Conservation (phyloP, 1,140 invertebrate genomes). For the Tetramorium simillimum region DNA sequence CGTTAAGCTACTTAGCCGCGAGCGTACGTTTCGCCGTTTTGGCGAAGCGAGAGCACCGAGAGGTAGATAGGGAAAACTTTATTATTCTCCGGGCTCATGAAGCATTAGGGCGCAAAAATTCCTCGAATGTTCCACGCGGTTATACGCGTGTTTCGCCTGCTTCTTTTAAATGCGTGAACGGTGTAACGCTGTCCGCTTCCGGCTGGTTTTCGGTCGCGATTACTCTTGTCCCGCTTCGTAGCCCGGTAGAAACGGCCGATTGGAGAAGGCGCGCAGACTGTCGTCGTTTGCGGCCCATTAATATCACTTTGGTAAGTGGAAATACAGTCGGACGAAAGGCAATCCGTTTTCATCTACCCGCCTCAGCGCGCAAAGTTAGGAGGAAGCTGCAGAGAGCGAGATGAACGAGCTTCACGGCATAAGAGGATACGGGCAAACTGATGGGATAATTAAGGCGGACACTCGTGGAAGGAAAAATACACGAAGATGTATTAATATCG, state of each 20-base stretch:
- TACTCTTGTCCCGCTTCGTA: conserved; percentile 33
- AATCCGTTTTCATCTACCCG: conserved; percentile 75
- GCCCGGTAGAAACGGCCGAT: conserved; percentile 20
- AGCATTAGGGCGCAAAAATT: conserved; percentile 16
- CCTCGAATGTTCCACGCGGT: neutral
- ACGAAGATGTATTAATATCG: conserved; percentile 68
- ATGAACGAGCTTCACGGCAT: conserved; percentile 56
- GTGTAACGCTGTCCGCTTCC: conserved; percentile 58
- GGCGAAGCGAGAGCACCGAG: neutral
- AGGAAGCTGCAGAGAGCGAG: conserved; percentile 31
- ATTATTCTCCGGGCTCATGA: neutral
- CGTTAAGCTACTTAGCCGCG: conserved; percentile 56
- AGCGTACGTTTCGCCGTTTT: conserved; percentile 37
- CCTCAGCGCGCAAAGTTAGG: conserved; percentile 53
- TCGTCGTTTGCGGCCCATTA: conserved; percentile 72
- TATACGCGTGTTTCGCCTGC: neutral
- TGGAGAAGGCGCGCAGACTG: conserved; percentile 26
- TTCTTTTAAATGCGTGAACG: conserved; percentile 32
- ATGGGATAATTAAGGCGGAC: conserved; percentile 73
- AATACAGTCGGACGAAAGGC: conserved; percentile 71
- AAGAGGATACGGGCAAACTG: conserved; percentile 50
- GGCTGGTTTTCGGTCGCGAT: conserved; percentile 32
- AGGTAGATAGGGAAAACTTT: conserved; percentile 37
- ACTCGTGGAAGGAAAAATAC: conserved; percentile 48
- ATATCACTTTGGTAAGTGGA: conserved; percentile 74